Evolutionary conservation across 1,140 invertebrate species (phyloP), one percentile per base, ranked within the genome.

Genomic region (Drosophila tristis): DNA sequence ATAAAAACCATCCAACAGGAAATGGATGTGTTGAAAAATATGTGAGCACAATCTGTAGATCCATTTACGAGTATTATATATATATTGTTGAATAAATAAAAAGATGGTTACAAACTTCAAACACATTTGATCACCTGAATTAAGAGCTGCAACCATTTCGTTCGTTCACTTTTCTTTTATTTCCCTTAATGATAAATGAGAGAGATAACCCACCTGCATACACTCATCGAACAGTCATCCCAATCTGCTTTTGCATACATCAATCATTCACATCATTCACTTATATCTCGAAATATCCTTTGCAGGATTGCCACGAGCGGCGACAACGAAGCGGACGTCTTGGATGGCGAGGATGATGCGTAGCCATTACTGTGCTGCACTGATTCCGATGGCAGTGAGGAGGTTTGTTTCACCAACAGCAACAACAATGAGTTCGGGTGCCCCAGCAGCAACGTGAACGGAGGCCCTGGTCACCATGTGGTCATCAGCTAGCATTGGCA

Each of bases 281-380:
- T 80, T 74, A 77, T 51, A 15, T 62, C 4, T n/a, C 29, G 23
- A 26, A n/a, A 26, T n/a, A 51, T 45, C 63, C 47, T 61, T 62
- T 70, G 50, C 82, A 91, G 90, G 76, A 87, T 90, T 61, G 62
- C 80, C 64, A 77, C 82, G 11, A 89, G 72, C 48, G 58, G 35
- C 25, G 90, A 91, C 53, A 59, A 65, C 2, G 90, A 91, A 58
- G 75, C 50, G 5, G 90, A 89, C 16, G 63, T 74, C 25, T 59
- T 84, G 65, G 90, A 90, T 15, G 90, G 82, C 47, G 90, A 81
- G 59, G 90, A 91, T 51, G 90, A 91, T 49, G 90, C 90, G 86
- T 91, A 91, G 90, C 90, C 90, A 91, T 87, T 91, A 91, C 90
- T 91, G 77, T 76, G 75, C 75, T 87, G 74, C 72, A 85, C 79